A percentile compares a stretch with the other conserved stretches of the same genome.
phyloP scores from a whole-genome alignment of 2,797 vertebrate genomes.

The Oceanodroma leucorhoa region DNA sequence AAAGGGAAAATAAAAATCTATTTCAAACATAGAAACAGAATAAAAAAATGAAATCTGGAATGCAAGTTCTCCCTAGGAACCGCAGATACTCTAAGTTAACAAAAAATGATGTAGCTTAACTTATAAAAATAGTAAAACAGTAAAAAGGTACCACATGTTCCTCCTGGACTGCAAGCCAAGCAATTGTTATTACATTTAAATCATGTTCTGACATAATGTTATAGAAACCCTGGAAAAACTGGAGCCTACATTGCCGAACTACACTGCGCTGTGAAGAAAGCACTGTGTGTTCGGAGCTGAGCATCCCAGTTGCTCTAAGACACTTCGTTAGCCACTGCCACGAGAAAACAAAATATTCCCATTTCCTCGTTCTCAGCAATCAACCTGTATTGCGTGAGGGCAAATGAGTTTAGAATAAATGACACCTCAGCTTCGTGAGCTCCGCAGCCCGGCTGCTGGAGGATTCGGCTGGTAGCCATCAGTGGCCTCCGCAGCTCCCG shows the following conservation, averaged over 20 bases:
- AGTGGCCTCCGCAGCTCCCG: not conserved
- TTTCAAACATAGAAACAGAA: slow-evolving; percentile 6
- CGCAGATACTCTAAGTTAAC: slow-evolving; percentile 9
- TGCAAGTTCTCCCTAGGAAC: slow-evolving; percentile 31
- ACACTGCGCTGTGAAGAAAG: not conserved
- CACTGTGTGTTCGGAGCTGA: not conserved
- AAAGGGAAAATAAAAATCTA: slow-evolving; percentile 21
- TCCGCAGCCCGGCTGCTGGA: slow-evolving; percentile 27
- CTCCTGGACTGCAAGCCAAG: not conserved
- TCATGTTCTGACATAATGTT: not conserved
- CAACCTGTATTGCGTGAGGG: not conserved
- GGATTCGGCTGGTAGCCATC: slow-evolving; percentile 41
- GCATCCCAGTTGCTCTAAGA: not conserved
- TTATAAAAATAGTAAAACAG: slow-evolving; percentile 47
- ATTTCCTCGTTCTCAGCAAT: not conserved
- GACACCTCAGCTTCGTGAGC: not conserved
- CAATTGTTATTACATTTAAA: slow-evolving; percentile 41
- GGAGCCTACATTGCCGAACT: not conserved
- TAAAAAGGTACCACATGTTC: slow-evolving; percentile 24
- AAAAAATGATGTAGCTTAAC: slow-evolving; percentile 48
- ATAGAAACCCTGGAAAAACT: not conserved
- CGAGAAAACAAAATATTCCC: rapidly evolving
- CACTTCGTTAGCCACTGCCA: not conserved
- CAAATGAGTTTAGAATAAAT: not conserved
- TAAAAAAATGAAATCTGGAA: slow-evolving; percentile 1